A percentile compares a stretch with the other conserved stretches of the same genome.
Evolutionary conservation across 2,113 vertebrate genomes (phyloP).

Genomic region (Litocranius walleri): DNA sequence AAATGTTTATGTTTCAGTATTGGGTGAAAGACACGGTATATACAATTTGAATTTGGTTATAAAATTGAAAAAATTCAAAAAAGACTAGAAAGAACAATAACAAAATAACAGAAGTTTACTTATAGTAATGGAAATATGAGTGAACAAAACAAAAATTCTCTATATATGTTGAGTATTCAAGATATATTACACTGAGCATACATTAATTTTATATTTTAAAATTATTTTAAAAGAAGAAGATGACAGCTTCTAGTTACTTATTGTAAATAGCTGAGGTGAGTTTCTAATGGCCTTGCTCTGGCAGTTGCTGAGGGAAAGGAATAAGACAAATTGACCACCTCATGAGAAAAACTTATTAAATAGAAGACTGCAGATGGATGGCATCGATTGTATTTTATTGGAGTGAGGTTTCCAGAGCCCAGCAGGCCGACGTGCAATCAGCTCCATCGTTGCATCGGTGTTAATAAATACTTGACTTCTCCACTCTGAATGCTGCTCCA

Average conservation of each 20-base stretch:
- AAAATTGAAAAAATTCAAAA: not conserved
- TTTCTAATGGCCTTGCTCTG: not conserved
- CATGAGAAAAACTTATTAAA: conserved; percentile 68
- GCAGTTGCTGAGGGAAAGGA: conserved; percentile 21
- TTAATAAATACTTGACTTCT: conserved; percentile 76
- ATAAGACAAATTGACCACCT: conserved; percentile 60
- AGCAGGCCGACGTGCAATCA: conserved; percentile 37
- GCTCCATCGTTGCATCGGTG: conserved; percentile 33
- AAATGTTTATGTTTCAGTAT: not conserved
- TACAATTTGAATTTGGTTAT: not conserved
- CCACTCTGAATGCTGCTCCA: conserved; percentile 76
- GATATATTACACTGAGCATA: not conserved
- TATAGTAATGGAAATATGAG: not conserved
- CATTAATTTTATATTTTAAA: not conserved
- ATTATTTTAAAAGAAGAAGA: not conserved
- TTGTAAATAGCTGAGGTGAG: not conserved
- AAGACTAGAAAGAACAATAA: not conserved
- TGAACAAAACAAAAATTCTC: not conserved
- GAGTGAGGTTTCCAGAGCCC: conserved; percentile 54
- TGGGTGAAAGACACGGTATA: not conserved
- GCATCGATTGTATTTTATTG: conserved; percentile 67
- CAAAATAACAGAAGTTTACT: not conserved
- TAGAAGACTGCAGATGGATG: conserved; percentile 1
- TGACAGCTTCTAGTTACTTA: not conserved
- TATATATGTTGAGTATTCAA: not conserved